Evolutionary conservation across 2,113 vertebrate species (phyloP).

Genomic region (Pyrgilauda ruficollis): DNA sequence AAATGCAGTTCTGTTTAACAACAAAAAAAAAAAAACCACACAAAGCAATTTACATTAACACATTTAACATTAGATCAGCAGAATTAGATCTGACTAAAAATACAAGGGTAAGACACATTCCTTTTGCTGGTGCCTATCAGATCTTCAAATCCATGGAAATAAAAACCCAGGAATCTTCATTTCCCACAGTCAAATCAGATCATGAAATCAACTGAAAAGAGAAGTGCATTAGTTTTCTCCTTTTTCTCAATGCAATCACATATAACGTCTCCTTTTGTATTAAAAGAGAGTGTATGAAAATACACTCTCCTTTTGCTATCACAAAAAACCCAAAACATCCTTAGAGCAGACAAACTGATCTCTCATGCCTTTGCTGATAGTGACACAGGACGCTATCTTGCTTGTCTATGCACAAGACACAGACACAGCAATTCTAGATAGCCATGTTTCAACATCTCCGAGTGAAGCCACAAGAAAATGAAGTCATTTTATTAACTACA

Average conservation of each 20-base stretch:
- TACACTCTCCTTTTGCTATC: neutral
- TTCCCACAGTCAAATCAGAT: constrained; percentile 59
- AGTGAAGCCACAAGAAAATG: neutral
- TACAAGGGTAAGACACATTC: constrained; percentile 68
- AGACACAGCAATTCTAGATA: neutral
- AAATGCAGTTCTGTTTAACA: constrained; percentile 63
- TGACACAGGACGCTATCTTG: neutral
- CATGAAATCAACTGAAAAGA: constrained; percentile 81
- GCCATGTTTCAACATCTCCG: neutral
- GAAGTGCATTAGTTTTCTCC: constrained; percentile 34
- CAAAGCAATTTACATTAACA: constrained; percentile 70
- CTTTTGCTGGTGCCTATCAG: constrained; percentile 81
- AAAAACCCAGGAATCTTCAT: constrained; percentile 54
- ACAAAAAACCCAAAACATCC: neutral
- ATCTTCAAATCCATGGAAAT: constrained; percentile 71
- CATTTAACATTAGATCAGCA: constrained; percentile 62
- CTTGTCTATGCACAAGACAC: neutral
- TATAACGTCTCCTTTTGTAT: neutral
- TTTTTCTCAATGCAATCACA: neutral
- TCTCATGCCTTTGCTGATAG: neutral
- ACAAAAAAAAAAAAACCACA: constrained; percentile 36
- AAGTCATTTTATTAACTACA: neutral
- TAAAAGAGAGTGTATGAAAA: neutral
- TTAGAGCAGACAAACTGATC: neutral
- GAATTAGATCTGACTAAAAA: constrained; percentile 64